Evolutionary conservation across 2,113 vertebrate genomes (phyloP), one percentile per base, ranked within the genome.

Genomic region (Alethe castanea): DNA sequence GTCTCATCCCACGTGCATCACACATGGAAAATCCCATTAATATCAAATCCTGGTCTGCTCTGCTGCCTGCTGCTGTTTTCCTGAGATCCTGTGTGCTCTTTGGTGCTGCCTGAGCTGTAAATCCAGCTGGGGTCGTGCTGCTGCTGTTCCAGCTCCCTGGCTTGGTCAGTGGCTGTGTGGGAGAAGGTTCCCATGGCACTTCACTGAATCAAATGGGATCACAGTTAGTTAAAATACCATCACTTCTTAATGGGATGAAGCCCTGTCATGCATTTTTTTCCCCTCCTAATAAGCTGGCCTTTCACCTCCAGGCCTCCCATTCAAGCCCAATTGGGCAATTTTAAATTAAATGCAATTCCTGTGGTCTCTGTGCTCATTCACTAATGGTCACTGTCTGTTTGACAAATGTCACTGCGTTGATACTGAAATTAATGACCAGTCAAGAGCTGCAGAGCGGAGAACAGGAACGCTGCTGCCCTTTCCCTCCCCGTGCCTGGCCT

Each of bases 271-370:
- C 66, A 3, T 70, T 62, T 74, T 92, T 92, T 88, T 79, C 54
- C 5, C 62, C 79, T 78, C 45, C 57, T 94, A 95, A 94, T 86
- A 88, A 86, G 86, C 50, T 93, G 84, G 26, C 84, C 88, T 97
- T 96, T 97, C 92, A 96, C 92, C 93, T 94, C 82, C 79, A 79
- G 77, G 90, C 89, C 83, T 91, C 81, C 50, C 74, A 84, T 90
- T 96, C 79, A 90, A 92, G 94, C 57, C 88, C 93, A 92, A 81
- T 56, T 84, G 87, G 81, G 64, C 92, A 94, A 90, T 94, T 94
- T 91, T 70, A 86, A 81, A 94, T 95, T 95, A 95, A 96, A 95
- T 61, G 54, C 76, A 12, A 36, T 86, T 88, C 71, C 66, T 94
- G 73, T 67, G 18, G 61, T 91, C 73, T 85, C 77, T 67, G 60